Evolutionary conservation across 2,888 invertebrate species (phyloP).

Genomic region (Tinea pellionella): DNA sequence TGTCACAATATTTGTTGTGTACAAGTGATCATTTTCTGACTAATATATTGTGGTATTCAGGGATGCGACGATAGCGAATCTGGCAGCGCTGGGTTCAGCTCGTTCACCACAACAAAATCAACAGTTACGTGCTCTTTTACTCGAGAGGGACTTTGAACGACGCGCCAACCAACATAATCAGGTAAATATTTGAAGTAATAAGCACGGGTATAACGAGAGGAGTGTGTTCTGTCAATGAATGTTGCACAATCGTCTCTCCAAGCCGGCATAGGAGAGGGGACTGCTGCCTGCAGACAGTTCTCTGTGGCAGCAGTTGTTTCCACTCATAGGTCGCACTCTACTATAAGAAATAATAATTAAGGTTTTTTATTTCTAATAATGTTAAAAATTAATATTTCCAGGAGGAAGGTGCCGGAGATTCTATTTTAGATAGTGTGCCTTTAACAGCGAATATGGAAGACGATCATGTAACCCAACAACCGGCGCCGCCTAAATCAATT

Average conservation of each 20-base stretch:
- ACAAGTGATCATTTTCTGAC: neutral
- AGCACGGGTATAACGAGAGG: too few relatives aligned
- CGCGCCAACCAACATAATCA: slow-evolving; percentile 80
- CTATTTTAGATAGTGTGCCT: neutral
- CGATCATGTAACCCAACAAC: slow-evolving; percentile 18
- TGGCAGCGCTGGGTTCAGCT: slow-evolving; percentile 72
- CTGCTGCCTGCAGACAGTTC: too few relatives aligned
- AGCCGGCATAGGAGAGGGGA: too few relatives aligned
- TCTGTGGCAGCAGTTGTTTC: too few relatives aligned
- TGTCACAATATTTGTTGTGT: too few relatives aligned
- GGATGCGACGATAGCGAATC: slow-evolving; percentile 87
- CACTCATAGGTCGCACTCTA: too few relatives aligned
- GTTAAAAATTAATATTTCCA: neutral
- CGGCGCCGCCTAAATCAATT: slow-evolving; percentile 53
- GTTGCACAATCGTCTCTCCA: too few relatives aligned
- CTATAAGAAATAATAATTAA: neutral
- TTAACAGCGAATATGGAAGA: neutral
- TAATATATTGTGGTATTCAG: slow-evolving; percentile 39
- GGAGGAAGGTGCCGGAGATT: neutral
- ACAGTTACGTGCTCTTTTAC: slow-evolving; percentile 85
- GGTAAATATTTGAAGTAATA: slow-evolving; percentile 22
- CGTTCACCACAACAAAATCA: slow-evolving; percentile 87
- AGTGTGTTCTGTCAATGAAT: too few relatives aligned
- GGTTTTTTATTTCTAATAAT: neutral
- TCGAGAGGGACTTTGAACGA: slow-evolving; percentile 95